phyloP scores from a whole-genome alignment of 2,888 invertebrate species.

The Tetrapedia diversipes region DNA sequence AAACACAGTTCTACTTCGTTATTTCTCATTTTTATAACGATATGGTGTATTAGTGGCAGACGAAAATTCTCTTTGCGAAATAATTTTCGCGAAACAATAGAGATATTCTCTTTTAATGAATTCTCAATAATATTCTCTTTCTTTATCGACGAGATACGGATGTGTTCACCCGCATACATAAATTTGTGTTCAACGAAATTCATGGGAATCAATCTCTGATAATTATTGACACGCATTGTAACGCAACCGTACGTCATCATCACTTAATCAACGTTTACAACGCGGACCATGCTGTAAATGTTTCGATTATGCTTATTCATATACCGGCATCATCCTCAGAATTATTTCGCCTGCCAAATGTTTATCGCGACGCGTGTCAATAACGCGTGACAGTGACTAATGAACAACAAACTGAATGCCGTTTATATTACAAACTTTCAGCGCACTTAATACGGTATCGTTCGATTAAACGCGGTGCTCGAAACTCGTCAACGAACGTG shows the following conservation, averaged over 20 bases:
- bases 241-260: neutral
- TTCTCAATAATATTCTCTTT: no score
- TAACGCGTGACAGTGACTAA: no score
- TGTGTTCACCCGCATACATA: no score
- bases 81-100: no score
- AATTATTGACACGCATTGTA: constrained; percentile 1
- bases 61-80: no score
- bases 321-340: constrained; percentile 1
- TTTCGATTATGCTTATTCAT: neutral
- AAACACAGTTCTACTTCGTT: no score
- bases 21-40: no score
- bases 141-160: no score
- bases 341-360: neutral
- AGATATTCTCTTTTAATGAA: no score
- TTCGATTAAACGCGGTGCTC: constrained; percentile 2
- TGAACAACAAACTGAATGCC: constrained; percentile 5
- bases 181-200: neutral
- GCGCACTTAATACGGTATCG: neutral
- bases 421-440: neutral
- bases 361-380: constrained; percentile 22
- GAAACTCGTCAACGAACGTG: neutral
- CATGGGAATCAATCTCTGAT: neutral
- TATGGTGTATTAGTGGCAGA: no score
- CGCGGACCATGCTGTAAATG: neutral
- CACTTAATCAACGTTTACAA: constrained; percentile 3